Evolutionary conservation across 2,113 vertebrate species (phyloP).

Genomic region (Crypturellus undulatus): DNA sequence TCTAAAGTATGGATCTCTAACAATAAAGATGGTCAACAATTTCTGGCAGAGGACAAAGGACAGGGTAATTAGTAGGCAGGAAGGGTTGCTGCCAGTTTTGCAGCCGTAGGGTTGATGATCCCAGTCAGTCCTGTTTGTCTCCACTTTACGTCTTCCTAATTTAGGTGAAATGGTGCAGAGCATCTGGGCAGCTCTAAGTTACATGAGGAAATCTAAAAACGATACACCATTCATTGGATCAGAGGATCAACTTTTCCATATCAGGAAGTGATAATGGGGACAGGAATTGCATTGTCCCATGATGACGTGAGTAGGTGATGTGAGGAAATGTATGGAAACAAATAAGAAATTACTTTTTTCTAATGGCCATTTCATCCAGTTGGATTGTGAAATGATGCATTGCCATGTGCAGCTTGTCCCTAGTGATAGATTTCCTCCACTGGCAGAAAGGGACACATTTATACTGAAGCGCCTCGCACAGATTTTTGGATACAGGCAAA

Average conservation of each 20-base stretch:
- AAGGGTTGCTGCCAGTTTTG: conserved; percentile 23
- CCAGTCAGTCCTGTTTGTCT: conserved; percentile 25
- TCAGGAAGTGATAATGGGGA: conserved; percentile 68
- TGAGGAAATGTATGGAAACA: conserved; percentile 70
- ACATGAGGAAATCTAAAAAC: conserved; percentile 69
- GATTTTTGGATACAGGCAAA: not conserved
- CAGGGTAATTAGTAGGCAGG: conserved; percentile 55
- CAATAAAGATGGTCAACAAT: not conserved
- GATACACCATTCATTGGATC: conserved; percentile 48
- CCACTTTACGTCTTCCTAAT: conserved; percentile 55
- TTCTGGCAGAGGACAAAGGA: conserved; percentile 45
- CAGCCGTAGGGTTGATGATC: conserved; percentile 41
- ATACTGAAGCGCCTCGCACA: not conserved
- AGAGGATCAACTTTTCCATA: conserved; percentile 75
- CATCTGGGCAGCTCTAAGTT: conserved; percentile 55
- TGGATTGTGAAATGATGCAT: not conserved
- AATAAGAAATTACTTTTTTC: conserved; percentile 45
- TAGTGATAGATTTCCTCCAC: conserved; percentile 14
- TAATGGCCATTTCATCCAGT: conserved; percentile 42
- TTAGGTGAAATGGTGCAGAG: conserved; percentile 32
- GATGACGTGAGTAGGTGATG: conserved; percentile 63
- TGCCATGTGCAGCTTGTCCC: conserved; percentile 20
- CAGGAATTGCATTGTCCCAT: conserved; percentile 68
- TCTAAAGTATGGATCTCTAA: not conserved
- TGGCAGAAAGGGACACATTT: not conserved